A percentile compares a stretch with the other conserved stretches of the same genome.
Evolutionary conservation across 2,797 vertebrate genomes (phyloP).

Genomic region (Lateolabrax maculatus): DNA sequence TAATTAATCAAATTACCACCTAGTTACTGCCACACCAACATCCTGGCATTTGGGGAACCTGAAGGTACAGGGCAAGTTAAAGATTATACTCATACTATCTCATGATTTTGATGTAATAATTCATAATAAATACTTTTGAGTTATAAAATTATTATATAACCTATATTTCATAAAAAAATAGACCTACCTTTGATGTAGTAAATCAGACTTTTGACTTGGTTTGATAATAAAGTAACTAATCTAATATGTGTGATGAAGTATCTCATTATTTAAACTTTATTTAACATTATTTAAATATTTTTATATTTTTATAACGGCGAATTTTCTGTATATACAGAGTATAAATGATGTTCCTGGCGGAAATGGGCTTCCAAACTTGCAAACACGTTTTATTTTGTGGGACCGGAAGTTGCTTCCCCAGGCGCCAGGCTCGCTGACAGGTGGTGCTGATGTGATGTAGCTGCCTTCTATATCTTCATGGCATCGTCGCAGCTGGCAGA

Average conservation of each 20-base stretch:
- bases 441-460: background rate
- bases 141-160: background rate
- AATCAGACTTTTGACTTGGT: background rate
- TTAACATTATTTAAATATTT: too few species aligned
- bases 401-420: conserved; percentile 10
- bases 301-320: background rate
- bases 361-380: background rate
- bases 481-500: background rate
- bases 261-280: background rate
- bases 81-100: background rate
- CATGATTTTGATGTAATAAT: background rate
- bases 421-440: background rate
- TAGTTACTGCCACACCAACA: too few species aligned
- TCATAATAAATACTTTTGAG: background rate
- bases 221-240: too few species aligned
- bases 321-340: background rate
- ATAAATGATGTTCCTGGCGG: background rate
- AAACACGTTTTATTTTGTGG: conserved; percentile 38
- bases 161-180: background rate
- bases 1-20: background rate
- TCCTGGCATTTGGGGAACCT: background rate
- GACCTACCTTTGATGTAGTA: too few species aligned
- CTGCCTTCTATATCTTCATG: background rate
- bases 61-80: too few species aligned
- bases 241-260: background rate